Evolutionary conservation across 2,888 invertebrate species (phyloP), one percentile per base, ranked within the genome.

Genomic region (Rhingia rostrata): DNA sequence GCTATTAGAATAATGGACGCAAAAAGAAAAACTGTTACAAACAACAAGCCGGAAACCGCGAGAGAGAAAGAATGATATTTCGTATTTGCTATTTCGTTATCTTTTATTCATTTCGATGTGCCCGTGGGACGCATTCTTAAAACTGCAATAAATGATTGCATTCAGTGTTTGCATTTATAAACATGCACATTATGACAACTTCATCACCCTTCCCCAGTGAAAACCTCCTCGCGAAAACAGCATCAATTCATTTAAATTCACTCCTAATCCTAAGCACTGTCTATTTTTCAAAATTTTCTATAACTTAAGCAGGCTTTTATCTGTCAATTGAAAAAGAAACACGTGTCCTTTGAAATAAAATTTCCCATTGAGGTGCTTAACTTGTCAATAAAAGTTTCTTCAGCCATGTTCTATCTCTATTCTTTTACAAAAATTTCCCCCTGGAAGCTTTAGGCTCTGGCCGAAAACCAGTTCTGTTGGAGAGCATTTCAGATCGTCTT

Each of bases 391-490:
- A 56, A 37, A n/a, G 10, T n/a, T 30, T 56, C 56, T 32, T 45
- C 47, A 10, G 54, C 45, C 2, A 10, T 14, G 2, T 33, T 4
- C 33, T 54, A 10, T 6, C 4, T 47, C 0, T 4, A 0, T 10
- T 35, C 35, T 5, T 7, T 37, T 4, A 67, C n/a, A 7, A 67
- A 67, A 9, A 67, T 67, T 56, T 67, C 54, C 1, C 67, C 54
- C n/a, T n/a, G 45, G 67, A 4, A 56, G 37, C 7, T 45, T 43
- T 4, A 67, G 56, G n/a, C 41, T 66, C n/a, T 66, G 53, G 3
- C 51, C 41, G 6, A 56, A 54, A 0, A 56, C 56, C 4, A 56
- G 4, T 47, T 84, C 69, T n/a, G n/a, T n/a, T n/a, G n/a, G n/a
- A n/a, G n/a, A n/a, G n/a, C n/a, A n/a, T n/a, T n/a, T n/a, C n/a